These are phyloP conservation scores for Narcine bancroftii DNA, from an alignment of 2,113 vertebrate species.

Conservation along the genomic window DNA sequence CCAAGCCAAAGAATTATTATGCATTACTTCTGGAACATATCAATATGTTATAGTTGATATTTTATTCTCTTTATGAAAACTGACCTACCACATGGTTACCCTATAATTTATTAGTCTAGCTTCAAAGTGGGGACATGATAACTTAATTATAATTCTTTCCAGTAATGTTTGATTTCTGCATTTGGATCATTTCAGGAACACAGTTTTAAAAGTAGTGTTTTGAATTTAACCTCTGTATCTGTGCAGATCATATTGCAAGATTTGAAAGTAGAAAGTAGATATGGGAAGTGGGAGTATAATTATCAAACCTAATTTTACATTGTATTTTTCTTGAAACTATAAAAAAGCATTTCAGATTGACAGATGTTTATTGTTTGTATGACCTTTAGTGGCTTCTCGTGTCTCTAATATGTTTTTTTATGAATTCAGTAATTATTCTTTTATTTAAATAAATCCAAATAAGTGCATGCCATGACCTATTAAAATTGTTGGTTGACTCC, in stretches of 20 bases:
- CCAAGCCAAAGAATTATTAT: too few species aligned
- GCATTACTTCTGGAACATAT: neutral
- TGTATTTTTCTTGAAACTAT: neutral
- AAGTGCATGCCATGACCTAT: neutral
- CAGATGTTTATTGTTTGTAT: neutral
- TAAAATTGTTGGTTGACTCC: neutral
- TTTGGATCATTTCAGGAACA: neutral
- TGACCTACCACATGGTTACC: neutral
- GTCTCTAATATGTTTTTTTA: neutral
- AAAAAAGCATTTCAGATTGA: neutral
- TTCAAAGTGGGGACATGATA: neutral
- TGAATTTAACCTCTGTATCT: neutral
- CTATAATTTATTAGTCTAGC: neutral
- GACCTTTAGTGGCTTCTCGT: neutral
- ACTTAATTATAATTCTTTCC: neutral
- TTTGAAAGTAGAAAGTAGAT: neutral
- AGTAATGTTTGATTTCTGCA: neutral
- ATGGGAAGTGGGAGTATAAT: too few species aligned
- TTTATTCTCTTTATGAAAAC: neutral
- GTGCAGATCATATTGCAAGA: neutral
- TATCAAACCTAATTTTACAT: neutral
- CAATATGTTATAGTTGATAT: neutral
- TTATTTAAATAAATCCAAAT: neutral
- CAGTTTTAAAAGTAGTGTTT: neutral
- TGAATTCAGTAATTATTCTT: neutral